phyloP scores from a whole-genome alignment of 2,888 invertebrate species.

The Harmothoe impar region DNA sequence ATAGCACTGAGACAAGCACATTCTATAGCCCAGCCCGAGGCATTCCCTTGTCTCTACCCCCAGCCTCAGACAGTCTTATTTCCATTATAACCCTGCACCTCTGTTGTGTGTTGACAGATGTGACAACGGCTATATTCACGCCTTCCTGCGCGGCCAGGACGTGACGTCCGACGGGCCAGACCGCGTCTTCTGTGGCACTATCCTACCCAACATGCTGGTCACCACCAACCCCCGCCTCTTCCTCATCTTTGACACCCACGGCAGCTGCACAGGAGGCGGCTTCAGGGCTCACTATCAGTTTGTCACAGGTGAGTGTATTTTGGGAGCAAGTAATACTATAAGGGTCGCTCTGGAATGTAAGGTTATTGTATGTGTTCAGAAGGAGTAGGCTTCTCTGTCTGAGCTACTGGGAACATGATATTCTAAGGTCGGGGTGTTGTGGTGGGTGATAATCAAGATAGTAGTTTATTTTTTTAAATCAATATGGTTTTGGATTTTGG shows the following conservation, averaged over 20 bases:
- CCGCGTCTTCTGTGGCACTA: slow-evolving; percentile 91
- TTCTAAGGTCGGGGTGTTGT: too few relatives aligned
- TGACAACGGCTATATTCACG: slow-evolving; percentile 77
- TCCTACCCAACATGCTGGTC: slow-evolving; percentile 90
- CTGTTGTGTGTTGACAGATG: slow-evolving; percentile 74
- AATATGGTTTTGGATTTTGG: too few relatives aligned
- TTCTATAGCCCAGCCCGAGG: too few relatives aligned
- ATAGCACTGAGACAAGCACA: too few relatives aligned
- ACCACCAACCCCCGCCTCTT: slow-evolving; percentile 96
- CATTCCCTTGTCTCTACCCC: too few relatives aligned
- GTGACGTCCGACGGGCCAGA: slow-evolving; percentile 72
- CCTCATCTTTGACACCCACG: slow-evolving; percentile 93
- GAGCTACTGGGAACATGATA: too few relatives aligned
- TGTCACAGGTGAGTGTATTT: slow-evolving; percentile 88
- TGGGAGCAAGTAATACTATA: too few relatives aligned
- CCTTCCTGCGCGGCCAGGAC: slow-evolving; percentile 76
- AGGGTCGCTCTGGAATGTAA: not conserved
- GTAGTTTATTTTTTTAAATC: too few relatives aligned
- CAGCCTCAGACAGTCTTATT: too few relatives aligned
- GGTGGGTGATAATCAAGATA: too few relatives aligned
- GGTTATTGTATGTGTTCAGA: too few relatives aligned
- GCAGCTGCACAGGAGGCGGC: slow-evolving; percentile 88
- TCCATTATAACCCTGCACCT: not conserved
- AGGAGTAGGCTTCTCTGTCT: too few relatives aligned
- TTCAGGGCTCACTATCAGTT: slow-evolving; percentile 94